Base-by-base conservation (phyloP, 2,797 vertebrate genomes). In the Pantherophis alleghaniensis region DNA sequence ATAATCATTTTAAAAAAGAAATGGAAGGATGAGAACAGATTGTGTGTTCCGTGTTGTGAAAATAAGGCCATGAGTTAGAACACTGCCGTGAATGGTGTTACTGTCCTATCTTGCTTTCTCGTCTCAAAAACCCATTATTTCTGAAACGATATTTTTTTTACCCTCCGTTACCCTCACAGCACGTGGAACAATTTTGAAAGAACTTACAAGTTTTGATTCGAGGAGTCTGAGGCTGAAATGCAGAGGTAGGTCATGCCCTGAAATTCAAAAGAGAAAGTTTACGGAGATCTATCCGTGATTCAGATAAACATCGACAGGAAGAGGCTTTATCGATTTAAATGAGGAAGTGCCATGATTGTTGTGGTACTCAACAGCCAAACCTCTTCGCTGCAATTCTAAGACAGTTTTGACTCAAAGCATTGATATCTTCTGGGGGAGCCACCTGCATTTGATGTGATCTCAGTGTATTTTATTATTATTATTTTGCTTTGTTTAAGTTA, bases 161-260 rank as follows among this genome's bases (percentile, higher is more conserved):
- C 2, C 69, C 69, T 22, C 18, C 18, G 0, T 47, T 47, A 24
- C 74, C 37, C 37, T 47, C 20, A 12, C 9, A 24, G 37, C 37
- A 89, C 7, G 24, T 18, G 56, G 87, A 61, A 91, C 89, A 56
- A 79, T 10, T 5, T 5, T 47, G 86, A 60, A 93, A 66, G 0
- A 0, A 98, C 98, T 99, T 95, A 99, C 99, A 99, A 95, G 96
- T 99, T 98, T 95, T 99, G 98, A 95, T 96, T 98, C 83, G 98
- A 98, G 2, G 98, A 98, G 96, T 99, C 99, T 0, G 98, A 98
- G 94, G 98, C 98, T 0, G 98, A 97, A 94, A 99, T 98, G 93
- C 98, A 99, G 95, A 99, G 98, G 91, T 99, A 99, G 10, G 97
- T 98, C 98, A 98, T 98, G 96, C 98, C 98, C 98, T 99, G 97